A percentile compares a stretch with the other conserved stretches of the same genome.
Evolutionary conservation across 2,113 vertebrate species (phyloP).

Genomic region (Lichenostomus cassidix): DNA sequence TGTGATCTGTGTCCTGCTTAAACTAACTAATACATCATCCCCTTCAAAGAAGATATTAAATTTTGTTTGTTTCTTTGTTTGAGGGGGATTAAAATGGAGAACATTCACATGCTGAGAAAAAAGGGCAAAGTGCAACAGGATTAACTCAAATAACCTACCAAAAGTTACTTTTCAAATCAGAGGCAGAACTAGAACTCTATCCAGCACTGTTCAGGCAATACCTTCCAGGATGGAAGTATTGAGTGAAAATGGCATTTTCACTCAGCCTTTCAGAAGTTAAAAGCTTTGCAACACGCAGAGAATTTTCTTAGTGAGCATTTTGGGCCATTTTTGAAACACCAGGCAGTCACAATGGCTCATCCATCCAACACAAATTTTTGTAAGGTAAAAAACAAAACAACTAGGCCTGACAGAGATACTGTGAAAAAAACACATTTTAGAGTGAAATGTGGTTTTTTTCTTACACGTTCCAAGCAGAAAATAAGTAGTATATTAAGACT

Average conservation of each 20-base stretch:
- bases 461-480: neutral
- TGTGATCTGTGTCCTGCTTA: neutral
- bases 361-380: neutral
- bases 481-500: neutral
- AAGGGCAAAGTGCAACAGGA: neutral
- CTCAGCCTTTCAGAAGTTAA: neutral
- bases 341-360: neutral
- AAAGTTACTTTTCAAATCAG: neutral
- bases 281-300: neutral
- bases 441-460: neutral
- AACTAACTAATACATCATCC: neutral
- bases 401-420: neutral
- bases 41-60: neutral
- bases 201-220: neutral
- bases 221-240: neutral
- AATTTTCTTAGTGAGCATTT: neutral
- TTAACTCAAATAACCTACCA: neutral
- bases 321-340: neutral
- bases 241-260: neutral
- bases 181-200: neutral
- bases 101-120: neutral
- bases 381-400: neutral
- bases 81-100: neutral
- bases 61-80: neutral
- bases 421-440: neutral